phyloP scores from a whole-genome alignment of 2,113 vertebrate species.

The Motacilla alba region DNA sequence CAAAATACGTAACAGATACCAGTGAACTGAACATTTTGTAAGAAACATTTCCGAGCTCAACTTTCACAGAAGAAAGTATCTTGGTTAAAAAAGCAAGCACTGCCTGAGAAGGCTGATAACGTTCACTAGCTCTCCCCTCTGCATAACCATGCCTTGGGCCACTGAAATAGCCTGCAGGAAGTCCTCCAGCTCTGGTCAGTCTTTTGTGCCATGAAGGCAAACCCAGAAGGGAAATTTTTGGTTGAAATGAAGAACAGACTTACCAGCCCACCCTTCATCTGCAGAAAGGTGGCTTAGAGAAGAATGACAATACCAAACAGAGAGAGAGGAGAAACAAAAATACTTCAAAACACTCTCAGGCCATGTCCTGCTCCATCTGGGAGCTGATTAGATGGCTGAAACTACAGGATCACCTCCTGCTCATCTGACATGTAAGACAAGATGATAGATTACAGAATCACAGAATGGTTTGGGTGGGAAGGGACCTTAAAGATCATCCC shows the following conservation, averaged over 20 bases:
- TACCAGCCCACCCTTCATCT: neutral
- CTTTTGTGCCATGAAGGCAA: neutral
- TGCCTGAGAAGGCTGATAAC: neutral
- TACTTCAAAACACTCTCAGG: neutral
- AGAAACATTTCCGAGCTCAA: neutral
- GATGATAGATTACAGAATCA: rapidly evolving
- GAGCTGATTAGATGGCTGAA: neutral
- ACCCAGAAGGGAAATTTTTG: neutral
- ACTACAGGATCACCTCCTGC: neutral
- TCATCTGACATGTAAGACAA: neutral
- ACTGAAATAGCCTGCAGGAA: neutral
- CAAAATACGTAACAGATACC: neutral
- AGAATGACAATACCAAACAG: neutral
- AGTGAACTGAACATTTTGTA: neutral
- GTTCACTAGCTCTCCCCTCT: neutral
- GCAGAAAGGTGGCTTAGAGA: neutral
- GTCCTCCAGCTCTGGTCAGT: neutral
- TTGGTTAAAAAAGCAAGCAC: neutral
- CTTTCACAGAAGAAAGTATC: neutral
- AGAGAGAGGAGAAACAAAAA: neutral
- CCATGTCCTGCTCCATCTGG: neutral
- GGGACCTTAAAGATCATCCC: neutral
- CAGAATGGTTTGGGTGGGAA: neutral
- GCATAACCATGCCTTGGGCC: neutral
- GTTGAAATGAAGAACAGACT: neutral